A percentile compares a stretch with the other conserved stretches of the same genome.
phyloP scores from a whole-genome alignment of 2,888 invertebrate species.

The Vanessa cardui region DNA sequence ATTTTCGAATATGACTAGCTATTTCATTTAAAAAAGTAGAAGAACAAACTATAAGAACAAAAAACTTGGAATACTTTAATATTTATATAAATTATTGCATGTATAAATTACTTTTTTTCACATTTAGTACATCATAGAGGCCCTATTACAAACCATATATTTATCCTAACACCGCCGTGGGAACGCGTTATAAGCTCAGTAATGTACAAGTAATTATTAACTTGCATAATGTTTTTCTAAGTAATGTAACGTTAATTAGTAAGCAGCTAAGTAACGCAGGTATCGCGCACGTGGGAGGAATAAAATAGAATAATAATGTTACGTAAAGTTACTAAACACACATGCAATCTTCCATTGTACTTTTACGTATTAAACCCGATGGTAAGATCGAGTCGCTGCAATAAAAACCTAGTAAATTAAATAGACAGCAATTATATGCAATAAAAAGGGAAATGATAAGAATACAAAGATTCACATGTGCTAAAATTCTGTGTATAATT shows the following conservation, averaged over 20 bases:
- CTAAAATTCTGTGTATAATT: too few species aligned
- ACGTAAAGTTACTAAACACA: conserved; percentile 11
- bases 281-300: conserved; percentile 35
- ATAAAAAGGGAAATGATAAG: too few species aligned
- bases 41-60: too few species aligned
- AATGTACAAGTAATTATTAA: conserved; percentile 24
- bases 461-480: too few species aligned
- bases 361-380: background rate
- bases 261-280: conserved; percentile 21
- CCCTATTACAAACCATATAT: background rate
- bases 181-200: conserved; percentile 16
- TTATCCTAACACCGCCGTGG: conserved; percentile 18
- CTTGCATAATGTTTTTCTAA: conserved; percentile 29
- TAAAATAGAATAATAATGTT: conserved; percentile 20
- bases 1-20: too few species aligned
- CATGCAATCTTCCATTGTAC: background rate
- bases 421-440: too few species aligned
- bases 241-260: conserved; percentile 33
- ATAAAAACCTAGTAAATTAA: background rate
- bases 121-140: background rate
- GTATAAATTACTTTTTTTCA: too few species aligned
- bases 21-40: too few species aligned
- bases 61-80: background rate
- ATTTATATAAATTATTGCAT: background rate
- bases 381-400: background rate